A percentile compares a stretch with the other conserved stretches of the same genome.
Conservation (phyloP, 2,113 vertebrate genomes). For the Tenrec ecaudatus region DNA sequence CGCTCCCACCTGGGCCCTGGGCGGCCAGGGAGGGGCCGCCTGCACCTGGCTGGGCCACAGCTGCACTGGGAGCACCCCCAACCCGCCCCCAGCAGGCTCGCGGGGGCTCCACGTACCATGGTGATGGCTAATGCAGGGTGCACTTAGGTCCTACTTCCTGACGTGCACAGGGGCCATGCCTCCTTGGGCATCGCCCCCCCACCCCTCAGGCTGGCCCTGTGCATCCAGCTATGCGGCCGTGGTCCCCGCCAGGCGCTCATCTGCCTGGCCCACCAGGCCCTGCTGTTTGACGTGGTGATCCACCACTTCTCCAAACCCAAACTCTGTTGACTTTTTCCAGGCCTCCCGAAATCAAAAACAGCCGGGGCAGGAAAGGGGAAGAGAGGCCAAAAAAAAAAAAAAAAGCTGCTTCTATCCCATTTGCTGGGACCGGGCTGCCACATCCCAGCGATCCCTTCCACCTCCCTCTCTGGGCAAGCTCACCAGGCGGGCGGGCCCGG, state of each 20-base stretch:
- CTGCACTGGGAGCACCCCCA: constrained; percentile 53
- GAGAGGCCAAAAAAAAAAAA: constrained; percentile 62
- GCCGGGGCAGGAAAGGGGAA: constrained; percentile 81
- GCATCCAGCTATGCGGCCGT: constrained; percentile 82
- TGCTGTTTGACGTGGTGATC: constrained; percentile 82
- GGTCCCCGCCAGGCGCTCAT: constrained; percentile 85
- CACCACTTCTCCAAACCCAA: constrained; percentile 84
- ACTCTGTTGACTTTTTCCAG: constrained; percentile 82
- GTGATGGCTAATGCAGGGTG: constrained; percentile 77
- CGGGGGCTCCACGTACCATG: constrained; percentile 83
- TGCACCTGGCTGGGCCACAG: constrained; percentile 31
- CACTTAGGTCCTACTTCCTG: constrained; percentile 75
- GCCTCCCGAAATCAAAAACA: constrained; percentile 86
- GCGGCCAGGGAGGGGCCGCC: constrained; percentile 10
- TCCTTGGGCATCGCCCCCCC: constrained; percentile 68
- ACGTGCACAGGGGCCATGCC: constrained; percentile 73
- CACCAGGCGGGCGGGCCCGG: constrained; percentile 71
- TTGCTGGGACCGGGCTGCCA: constrained; percentile 65
- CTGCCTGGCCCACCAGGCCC: constrained; percentile 85
- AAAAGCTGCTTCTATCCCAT: constrained; percentile 72
- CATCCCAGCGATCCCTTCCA: constrained; percentile 76
- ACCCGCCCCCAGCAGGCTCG: constrained; percentile 57
- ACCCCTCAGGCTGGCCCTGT: constrained; percentile 81
- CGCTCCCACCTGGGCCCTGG: constrained; percentile 49
- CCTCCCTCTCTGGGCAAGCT: constrained; percentile 76